Evolutionary conservation across 2,113 vertebrate genomes (phyloP), one percentile per base, ranked within the genome.

Genomic region (Entelurus aequoreus): DNA sequence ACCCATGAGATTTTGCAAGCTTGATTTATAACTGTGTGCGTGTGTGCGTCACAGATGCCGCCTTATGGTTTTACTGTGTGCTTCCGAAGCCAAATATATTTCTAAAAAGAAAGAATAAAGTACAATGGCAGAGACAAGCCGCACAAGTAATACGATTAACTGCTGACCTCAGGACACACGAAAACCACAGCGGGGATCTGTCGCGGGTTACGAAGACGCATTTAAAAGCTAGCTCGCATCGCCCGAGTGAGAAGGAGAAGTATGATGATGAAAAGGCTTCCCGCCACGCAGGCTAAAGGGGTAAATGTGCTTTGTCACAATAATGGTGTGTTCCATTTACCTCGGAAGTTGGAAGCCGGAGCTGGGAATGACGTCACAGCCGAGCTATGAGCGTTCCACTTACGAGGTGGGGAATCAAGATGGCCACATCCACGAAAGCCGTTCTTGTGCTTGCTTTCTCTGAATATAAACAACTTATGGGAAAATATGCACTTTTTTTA

Each of bases 11-110:
- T 37, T 65, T 42, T 15, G 71, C 68, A 58, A 21, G 0, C 53
- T 11, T 74, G 63, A 80, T 80, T 78, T 74, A 75, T 69, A 36
- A 14, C 59, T 8, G 54, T 6, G 67, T 51, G 44, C 35, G 49
- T 47, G 53, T 21, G 15, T 54, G 38, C 65, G 40, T 44, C 42
- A 11, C 42, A 46, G 12, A 60, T 37, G 56, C 6, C 37, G 38
- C 21, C 16, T 44, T 46, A 48, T 6, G 48, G 66, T 60, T 80
- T 72, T 46, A 74, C 48, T 38, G 28, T 48, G 62, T 62, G 9
- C 63, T 70, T 65, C 63, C 58, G 37, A 54, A 67, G 40, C 13
- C 54, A 78, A 65, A 65, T 28, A 46, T 46, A 12, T 46, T 46
- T 46, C 1, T 56, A 74, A 76, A 69, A 61, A 46, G 19, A 63